Percentiles rank a stretch among this genome's conserved stretches.
phyloP scores from a whole-genome alignment of 2,888 invertebrate species.

The Nymphalis polychloros region DNA sequence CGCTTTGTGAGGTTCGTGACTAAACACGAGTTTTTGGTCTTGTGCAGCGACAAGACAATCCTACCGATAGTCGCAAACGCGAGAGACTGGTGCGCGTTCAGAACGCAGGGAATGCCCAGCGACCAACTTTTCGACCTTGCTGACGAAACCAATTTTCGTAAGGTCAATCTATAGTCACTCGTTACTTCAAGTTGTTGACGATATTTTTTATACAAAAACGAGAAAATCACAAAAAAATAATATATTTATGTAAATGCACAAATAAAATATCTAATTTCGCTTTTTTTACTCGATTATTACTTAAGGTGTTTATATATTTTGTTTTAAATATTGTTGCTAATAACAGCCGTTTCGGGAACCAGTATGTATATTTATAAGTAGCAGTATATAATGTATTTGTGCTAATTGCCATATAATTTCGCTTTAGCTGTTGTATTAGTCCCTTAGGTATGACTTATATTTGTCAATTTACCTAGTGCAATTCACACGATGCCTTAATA shows the following conservation, averaged over 20 bases:
- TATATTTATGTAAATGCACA: conserved; percentile 66
- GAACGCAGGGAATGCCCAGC: conserved; percentile 56
- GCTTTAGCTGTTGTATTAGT: conserved; percentile 80
- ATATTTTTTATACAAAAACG: conserved; percentile 63
- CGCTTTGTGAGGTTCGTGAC: conserved; percentile 41
- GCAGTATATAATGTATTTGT: conserved; percentile 42
- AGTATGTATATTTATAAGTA: conserved; percentile 48
- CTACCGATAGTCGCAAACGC: conserved; percentile 76
- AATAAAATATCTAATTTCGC: conserved; percentile 70
- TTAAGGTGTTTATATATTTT: conserved; percentile 78
- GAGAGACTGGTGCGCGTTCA: conserved; percentile 71
- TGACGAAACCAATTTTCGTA: conserved; percentile 53
- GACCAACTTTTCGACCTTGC: conserved; percentile 60
- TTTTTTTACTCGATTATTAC: conserved; percentile 58
- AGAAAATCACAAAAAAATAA: conserved; percentile 68
- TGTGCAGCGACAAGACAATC: conserved; percentile 72
- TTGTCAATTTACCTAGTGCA: conserved; percentile 76
- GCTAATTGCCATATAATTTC: conserved; percentile 72
- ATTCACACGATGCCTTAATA: conserved; percentile 82
- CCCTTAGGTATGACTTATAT: conserved; percentile 58
- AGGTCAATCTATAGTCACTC: conserved; percentile 58
- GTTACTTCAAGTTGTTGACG: conserved; percentile 52
- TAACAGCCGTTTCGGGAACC: conserved; percentile 49
- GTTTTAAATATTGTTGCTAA: conserved; percentile 59
- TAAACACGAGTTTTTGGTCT: conserved; percentile 62